A percentile compares a stretch with the other conserved stretches of the same genome.
Conservation (phyloP, 2,113 vertebrate species). For the Chaetodon trifascialis region DNA sequence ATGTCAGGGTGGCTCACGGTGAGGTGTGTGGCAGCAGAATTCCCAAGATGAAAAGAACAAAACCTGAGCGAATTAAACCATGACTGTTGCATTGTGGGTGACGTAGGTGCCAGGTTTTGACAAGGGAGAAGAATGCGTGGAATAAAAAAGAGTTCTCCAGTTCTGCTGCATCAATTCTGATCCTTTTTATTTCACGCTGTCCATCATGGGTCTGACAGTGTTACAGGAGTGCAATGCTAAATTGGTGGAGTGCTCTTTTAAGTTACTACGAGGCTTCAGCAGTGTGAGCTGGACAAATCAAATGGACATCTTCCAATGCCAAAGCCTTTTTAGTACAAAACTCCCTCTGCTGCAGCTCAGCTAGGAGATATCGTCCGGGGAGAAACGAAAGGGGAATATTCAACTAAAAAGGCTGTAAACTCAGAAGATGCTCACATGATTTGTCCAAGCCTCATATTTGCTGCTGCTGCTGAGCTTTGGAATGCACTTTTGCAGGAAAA, state of each 20-base stretch:
- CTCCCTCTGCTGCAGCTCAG: conserved; percentile 4
- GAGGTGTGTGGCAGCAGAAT: conserved; percentile 12
- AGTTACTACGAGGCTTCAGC: background rate
- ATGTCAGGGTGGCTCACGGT: background rate
- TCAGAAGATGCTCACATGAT: background rate
- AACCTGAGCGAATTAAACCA: background rate
- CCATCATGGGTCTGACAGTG: too few relatives aligned
- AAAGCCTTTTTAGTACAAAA: conserved; percentile 2
- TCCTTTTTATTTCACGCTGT: background rate
- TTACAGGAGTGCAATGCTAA: background rate
- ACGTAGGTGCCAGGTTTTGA: background rate
- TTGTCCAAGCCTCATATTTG: conserved; percentile 16
- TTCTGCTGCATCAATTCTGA: background rate
- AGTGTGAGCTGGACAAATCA: background rate
- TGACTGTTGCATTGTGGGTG: conserved; percentile 7
- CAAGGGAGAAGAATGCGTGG: background rate
- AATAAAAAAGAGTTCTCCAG: background rate
- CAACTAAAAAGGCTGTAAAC: conserved; percentile 24
- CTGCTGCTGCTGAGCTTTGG: background rate
- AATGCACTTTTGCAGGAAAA: background rate
- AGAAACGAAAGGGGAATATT: conserved; percentile 15
- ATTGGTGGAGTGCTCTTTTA: background rate
- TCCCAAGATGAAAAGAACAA: conserved; percentile 7
- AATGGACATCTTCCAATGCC: background rate
- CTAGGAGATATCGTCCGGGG: conserved; percentile 16